Evolutionary conservation across 2,113 vertebrate genomes (phyloP), one percentile per base, ranked within the genome.

Genomic region (Felis chaus): DNA sequence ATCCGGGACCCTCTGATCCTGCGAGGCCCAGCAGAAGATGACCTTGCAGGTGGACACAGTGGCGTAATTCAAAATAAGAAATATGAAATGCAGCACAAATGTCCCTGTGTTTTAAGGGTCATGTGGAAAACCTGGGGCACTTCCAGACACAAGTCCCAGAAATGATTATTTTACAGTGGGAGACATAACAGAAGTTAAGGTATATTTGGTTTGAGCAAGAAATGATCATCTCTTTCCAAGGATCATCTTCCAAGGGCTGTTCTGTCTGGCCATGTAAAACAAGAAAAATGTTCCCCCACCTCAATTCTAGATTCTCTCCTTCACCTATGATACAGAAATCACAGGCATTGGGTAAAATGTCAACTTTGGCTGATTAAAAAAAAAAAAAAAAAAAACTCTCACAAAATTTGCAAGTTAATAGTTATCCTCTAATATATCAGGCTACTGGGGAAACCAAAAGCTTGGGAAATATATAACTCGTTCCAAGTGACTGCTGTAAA

Each of bases 401-500:
- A 90, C 31, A 65, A 73, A 81, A 96, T 81, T 74, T 95, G 81
- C 18, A 85, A 45, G 13, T 90, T 85, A 92, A 91, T 73, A 50
- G 82, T 95, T 36, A 81, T 84, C 94, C 65, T 89, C 82, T 91
- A 96, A 92, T 82, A 16, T 29, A 68, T 78, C 61, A 88, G 79
- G 85, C 50, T 76, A 80, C 50, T 21, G 39, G 55, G 69, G 53
- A 95, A 97, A 95, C n/a, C 16, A 45, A 95, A 94, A n/a, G 36
- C 89, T 86, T 86, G 19, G 57, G 94, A 96, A 97, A 91, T 39
- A 27, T 5, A n/a, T 19, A 92, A 90, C 48, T 96, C 41, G 21
- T 84, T 95, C 84, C 80, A 84, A 96, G 88, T 78, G 65, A 80
- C 65, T 79, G n/a, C 73, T 66, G 74, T 69, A 91, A 83, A 96